Base-by-base conservation (phyloP, 2,888 invertebrate genomes). In the Frankliniella fusca region DNA sequence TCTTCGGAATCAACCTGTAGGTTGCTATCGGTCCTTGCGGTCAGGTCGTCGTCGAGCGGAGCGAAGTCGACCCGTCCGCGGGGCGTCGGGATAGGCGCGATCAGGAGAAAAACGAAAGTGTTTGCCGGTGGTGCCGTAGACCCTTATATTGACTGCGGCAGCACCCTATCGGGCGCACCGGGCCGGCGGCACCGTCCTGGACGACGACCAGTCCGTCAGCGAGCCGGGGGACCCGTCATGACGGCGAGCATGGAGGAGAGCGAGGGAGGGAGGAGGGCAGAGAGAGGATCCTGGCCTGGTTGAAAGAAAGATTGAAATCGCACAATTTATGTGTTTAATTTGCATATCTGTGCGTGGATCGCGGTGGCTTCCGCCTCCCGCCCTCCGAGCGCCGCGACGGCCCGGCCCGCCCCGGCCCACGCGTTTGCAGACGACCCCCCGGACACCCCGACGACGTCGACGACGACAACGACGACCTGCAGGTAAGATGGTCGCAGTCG, bases 271-370 rank as follows among this genome's bases (percentile, higher is more conserved):
- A 61, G 61, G n/a, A 18, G 15, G 15, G 61, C 20, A 3, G 15
- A 27, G 23, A 9, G 27, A 76, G 70, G 70, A 54, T 27, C 70
- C 70, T 27, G 70, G 70, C 27, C 70, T 76, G 70, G 70, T 76
- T 76, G 70, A 76, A 76, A 76, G 70, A 76, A 76, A 76, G 70
- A 76, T 76, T 76, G 70, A 76, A 76, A 76, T 76, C 70, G 70
- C 70, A 76, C 70, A 76, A 76, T 76, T 76, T 76, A 76, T 76
- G 70, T 76, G 70, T 76, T 76, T 76, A 76, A 76, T 76, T 76
- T 76, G 70, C 70, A 76, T 76, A 76, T 76, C 70, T n/a, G 70
- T 76, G 70, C 70, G 70, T 76, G 70, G 70, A 76, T 76, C 70
- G 70, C 27, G 70, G 70, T 76, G 70, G 70, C 70, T 76, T 76